These are phyloP conservation scores for Ellobium chinense DNA, from an alignment of 2,888 invertebrate genomes.

Conservation along the genomic window DNA sequence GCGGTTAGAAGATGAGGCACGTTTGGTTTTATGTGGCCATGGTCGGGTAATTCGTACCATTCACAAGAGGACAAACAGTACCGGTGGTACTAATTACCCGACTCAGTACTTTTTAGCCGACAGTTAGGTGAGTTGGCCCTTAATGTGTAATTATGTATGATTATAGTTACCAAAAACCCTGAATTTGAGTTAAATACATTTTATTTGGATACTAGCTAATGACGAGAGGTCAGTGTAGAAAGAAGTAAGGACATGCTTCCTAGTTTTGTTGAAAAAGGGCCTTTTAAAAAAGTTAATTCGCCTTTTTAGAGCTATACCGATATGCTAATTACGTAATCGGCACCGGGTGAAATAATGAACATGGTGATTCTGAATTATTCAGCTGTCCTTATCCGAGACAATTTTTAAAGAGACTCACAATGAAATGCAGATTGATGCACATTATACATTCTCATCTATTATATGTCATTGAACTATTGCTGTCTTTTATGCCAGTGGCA, in stretches of 20 bases:
- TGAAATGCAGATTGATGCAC: too few species aligned
- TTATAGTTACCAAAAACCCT: not conserved
- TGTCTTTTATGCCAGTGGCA: not conserved
- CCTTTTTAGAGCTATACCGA: too few species aligned
- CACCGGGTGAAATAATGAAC: too few species aligned
- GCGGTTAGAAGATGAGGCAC: too few species aligned
- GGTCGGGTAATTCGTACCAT: not conserved
- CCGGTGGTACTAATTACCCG: not conserved
- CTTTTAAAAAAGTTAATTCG: not conserved
- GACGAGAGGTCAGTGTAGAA: not conserved
- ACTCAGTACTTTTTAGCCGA: not conserved
- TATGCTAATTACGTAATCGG: too few species aligned
- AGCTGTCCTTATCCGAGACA: too few species aligned
- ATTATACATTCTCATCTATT: too few species aligned
- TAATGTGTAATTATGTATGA: not conserved
- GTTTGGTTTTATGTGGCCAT: too few species aligned
- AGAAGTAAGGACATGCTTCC: not conserved
- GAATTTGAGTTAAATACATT: not conserved
- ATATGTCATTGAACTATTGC: too few species aligned
- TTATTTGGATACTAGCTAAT: not conserved
- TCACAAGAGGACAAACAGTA: not conserved
- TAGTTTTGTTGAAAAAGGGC: not conserved
- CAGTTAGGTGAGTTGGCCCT: not conserved
- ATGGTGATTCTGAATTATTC: too few species aligned
- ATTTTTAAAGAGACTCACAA: too few species aligned